Evolutionary conservation across 2,888 invertebrate species (phyloP).

Genomic region (Nephrotoma guestfalica): DNA sequence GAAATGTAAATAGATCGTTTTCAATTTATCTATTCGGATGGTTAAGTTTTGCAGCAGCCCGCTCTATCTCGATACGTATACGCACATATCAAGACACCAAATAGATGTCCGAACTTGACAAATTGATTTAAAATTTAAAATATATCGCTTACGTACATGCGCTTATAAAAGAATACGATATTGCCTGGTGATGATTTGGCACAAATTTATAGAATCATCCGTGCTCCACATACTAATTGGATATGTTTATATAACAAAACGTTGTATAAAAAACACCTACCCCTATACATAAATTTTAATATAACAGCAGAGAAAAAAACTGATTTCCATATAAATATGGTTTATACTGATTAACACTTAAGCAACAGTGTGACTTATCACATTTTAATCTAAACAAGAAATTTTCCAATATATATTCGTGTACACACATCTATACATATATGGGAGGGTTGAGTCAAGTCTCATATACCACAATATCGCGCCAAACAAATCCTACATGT

Average conservation of each 20-base stretch:
- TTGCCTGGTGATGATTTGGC: neutral
- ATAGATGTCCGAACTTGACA: neutral
- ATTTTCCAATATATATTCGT: neutral
- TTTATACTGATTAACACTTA: neutral
- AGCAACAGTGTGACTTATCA: neutral
- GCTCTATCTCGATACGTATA: neutral
- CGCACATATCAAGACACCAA: neutral
- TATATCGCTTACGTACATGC: neutral
- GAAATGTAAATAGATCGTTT: neutral
- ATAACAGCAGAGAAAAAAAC: neutral
- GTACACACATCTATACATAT: neutral
- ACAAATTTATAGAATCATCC: neutral
- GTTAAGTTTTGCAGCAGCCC: neutral
- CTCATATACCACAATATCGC: neutral
- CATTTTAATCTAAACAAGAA: neutral
- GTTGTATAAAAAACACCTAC: neutral
- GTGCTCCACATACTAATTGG: neutral
- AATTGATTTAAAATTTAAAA: neutral
- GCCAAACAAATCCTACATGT: neutral
- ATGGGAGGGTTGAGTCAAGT: neutral
- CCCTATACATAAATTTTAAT: neutral
- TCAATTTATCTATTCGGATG: neutral
- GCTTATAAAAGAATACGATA: neutral
- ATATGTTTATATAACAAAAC: neutral
- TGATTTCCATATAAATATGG: neutral